Evolutionary conservation across 2,888 invertebrate species (phyloP).

Genomic region (Xylocampa areola): DNA sequence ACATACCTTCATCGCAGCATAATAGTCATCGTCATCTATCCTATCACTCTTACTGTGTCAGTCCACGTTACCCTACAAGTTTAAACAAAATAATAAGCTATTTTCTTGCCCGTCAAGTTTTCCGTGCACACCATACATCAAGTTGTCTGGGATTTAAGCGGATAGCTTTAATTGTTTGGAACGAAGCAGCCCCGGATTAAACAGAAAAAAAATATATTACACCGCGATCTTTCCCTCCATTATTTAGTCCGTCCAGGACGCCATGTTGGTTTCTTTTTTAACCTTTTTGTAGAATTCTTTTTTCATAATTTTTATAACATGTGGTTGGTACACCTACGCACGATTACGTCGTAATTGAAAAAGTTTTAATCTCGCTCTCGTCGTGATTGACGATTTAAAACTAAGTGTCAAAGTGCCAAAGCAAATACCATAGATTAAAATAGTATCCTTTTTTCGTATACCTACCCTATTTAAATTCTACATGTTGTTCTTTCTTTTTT

Average conservation of each 20-base stretch:
- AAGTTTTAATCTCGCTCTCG: slow-evolving; percentile 48
- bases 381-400: slow-evolving; percentile 51
- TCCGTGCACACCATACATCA: slow-evolving; percentile 68
- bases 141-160: slow-evolving; percentile 74
- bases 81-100: slow-evolving; percentile 37
- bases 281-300: slow-evolving; percentile 13
- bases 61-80: neutral
- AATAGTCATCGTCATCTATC: no score
- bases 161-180: slow-evolving; percentile 85
- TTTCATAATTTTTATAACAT: slow-evolving; percentile 30
- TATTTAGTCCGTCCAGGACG: slow-evolving; percentile 47
- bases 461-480: slow-evolving; percentile 29
- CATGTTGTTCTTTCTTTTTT: slow-evolving; percentile 23
- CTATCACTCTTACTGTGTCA: no score
- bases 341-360: slow-evolving; percentile 48
- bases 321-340: slow-evolving; percentile 50
- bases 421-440: no score
- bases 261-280: slow-evolving; percentile 36
- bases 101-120: slow-evolving; percentile 56
- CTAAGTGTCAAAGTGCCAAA: slow-evolving; percentile 39
- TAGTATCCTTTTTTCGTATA: slow-evolving; percentile 24
- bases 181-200: slow-evolving; percentile 73
- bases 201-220: slow-evolving; percentile 57
- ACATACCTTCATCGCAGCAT: no score
- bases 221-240: slow-evolving; percentile 57